A percentile compares a stretch with the other conserved stretches of the same genome.
phyloP scores from a whole-genome alignment of 1,140 invertebrate genomes.

The Drosophila pallidifrons region DNA sequence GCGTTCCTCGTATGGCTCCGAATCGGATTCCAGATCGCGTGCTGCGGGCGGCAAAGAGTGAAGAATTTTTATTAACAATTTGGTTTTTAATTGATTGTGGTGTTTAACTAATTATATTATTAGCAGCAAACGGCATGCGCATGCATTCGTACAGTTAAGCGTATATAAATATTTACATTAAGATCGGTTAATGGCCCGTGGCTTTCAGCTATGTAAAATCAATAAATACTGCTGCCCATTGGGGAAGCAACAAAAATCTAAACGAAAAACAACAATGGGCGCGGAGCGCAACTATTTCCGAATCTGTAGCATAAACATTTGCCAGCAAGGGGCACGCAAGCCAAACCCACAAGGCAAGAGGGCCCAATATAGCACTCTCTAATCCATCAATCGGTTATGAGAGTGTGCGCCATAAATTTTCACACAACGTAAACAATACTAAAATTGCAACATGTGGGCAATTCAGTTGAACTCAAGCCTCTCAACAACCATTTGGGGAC shows the following conservation, averaged over 20 bases:
- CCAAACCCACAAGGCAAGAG: neutral
- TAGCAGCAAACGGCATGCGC: constrained; percentile 43
- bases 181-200: constrained; percentile 61
- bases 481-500: neutral
- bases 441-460: constrained; percentile 76
- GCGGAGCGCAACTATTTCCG: constrained; percentile 35
- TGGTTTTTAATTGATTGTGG: neutral
- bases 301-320: constrained; percentile 61
- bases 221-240: constrained; percentile 47
- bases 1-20: constrained; percentile 91
- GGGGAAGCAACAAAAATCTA: constrained; percentile 30
- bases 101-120: constrained; percentile 38
- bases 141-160: constrained; percentile 24
- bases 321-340: constrained; percentile 2
- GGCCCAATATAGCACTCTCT: constrained; percentile 38
- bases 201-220: constrained; percentile 53
- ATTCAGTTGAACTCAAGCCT: constrained; percentile 15
- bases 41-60: constrained; percentile 46
- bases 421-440: constrained; percentile 74
- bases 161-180: constrained; percentile 50
- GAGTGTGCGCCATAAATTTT: constrained; percentile 74
- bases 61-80: constrained; percentile 44
- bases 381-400: constrained; percentile 75
- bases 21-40: constrained; percentile 87
- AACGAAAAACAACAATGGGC: constrained; percentile 28